Conservation (phyloP, 1,140 invertebrate species). For the Homarus americanus region DNA sequence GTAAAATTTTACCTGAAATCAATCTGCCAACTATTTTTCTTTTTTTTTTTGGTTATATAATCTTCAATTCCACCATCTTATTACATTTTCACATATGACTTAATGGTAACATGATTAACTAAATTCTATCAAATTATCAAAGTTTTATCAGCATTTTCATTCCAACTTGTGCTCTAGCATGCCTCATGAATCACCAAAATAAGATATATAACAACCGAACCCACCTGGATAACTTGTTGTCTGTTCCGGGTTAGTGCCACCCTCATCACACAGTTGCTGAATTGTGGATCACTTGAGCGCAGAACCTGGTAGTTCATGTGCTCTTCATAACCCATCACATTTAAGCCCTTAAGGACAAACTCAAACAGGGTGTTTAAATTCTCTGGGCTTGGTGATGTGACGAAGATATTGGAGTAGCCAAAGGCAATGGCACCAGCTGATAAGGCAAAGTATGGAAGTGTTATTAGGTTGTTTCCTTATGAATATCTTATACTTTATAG, state of each 20-base stretch:
- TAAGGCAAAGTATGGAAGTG: conserved; percentile 7
- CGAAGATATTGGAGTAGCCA: conserved; percentile 98
- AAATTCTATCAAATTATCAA: no score
- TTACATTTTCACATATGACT: no score
- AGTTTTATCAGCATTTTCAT: no score
- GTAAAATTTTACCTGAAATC: no score
- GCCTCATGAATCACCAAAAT: no score
- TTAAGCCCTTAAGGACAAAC: conserved; percentile 98
- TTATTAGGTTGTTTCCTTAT: no score
- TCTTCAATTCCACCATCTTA: no score
- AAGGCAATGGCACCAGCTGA: conserved; percentile 86
- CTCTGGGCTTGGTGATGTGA: conserved; percentile 98
- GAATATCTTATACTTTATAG: no score
- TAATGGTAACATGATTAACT: no score
- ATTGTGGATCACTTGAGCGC: conserved; percentile 97
- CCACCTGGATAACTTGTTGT: conserved; percentile 96
- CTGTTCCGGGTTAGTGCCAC: conserved; percentile 94
- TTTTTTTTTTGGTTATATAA: no score
- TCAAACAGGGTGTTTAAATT: conserved; percentile 99
- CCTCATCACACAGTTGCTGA: conserved; percentile 96
- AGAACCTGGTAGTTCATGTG: conserved; percentile 97
- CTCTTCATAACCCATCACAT: conserved; percentile 96
- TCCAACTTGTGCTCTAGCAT: no score
- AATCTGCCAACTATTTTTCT: no score
- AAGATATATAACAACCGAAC: background rate